Base-by-base conservation (phyloP, 92 coral and sea anemone genomes). In the Palythoa grandis region DNA sequence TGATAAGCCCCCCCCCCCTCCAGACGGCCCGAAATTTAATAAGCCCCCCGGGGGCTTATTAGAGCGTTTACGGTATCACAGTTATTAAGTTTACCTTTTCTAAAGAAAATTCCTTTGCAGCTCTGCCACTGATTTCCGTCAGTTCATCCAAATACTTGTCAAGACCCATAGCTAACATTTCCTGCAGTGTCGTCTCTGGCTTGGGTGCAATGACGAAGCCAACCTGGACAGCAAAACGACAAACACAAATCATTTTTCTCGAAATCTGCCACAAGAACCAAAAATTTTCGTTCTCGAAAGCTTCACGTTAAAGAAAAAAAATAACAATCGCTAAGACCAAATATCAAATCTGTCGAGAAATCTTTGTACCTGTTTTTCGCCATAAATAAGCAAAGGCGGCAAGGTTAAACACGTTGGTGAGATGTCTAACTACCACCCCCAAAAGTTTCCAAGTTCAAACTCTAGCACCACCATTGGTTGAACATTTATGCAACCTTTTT, bases 141-240 rank as follows among this genome's bases (percentile, higher is more conserved):
- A 96, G 82, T 13, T 94, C 98, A 70, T 96, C 99, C 76, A 96
- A 89, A 70, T 89, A 93, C 89, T 92, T 95, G 85, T 96, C 99
- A 20, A 96, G 93, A 22, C 98, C 98, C 47, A 94, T 94, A 4
- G 92, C 92, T 65, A 96, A 84, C 98, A 96, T 96, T 75, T 96
- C 98, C 19, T 96, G 92, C 72, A 96, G 92, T 9, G 98, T 92
- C 56, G 98, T 96, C 85, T 96, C 98, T 35, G 88, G 86, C 88
- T 96, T 96, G 58, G 98, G 98, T 37, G 98, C 88, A 73, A 96
- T 96, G 67, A 88, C 92, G 77, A 94, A 96, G 8, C 98, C 98
- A 88, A 96, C 95, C 98, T 96, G 29, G 4, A 66, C 58, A 82
- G 69, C 29, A 63, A 1, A 13, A 43, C 50, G 9, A 43, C 23